Evolutionary conservation across 2,113 vertebrate species (phyloP).

Genomic region (Sturnira hondurensis): DNA sequence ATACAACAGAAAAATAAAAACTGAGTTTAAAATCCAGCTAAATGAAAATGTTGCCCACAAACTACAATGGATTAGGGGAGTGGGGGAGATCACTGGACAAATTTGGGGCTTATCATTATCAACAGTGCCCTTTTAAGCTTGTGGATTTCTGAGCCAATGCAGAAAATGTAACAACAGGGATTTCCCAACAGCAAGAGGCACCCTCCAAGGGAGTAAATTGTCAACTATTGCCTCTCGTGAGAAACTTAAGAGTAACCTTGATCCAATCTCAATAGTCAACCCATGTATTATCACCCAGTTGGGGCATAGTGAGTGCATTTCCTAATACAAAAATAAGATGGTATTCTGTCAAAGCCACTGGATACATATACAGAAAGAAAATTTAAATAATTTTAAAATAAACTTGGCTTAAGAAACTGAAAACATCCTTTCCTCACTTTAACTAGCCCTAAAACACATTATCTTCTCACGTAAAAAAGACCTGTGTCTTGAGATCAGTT

Average conservation of each 20-base stretch:
- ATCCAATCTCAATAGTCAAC: constrained; percentile 77
- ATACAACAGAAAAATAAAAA: constrained; percentile 43
- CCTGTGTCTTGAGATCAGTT: not conserved
- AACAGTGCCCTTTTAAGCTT: constrained; percentile 74
- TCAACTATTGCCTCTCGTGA: constrained; percentile 70
- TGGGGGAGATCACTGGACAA: constrained; percentile 65
- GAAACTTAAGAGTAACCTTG: constrained; percentile 76
- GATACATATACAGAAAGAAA: constrained; percentile 68
- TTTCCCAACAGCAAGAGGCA: constrained; percentile 77
- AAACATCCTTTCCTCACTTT: constrained; percentile 54
- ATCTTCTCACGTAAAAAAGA: constrained; percentile 24
- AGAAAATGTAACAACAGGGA: constrained; percentile 76
- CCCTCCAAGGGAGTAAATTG: constrained; percentile 72
- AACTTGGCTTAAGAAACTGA: constrained; percentile 64
- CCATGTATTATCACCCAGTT: constrained; percentile 76
- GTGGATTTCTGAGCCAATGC: constrained; percentile 71
- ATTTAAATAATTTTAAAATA: constrained; percentile 69
- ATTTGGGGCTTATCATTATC: constrained; percentile 77
- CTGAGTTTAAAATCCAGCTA: constrained; percentile 42
- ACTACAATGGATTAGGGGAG: constrained; percentile 62
- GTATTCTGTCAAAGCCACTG: constrained; percentile 72
- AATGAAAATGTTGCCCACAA: constrained; percentile 60
- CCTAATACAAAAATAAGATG: constrained; percentile 77
- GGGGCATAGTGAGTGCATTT: constrained; percentile 72
- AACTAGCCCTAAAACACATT: constrained; percentile 31